Evolutionary conservation across 2,797 vertebrate genomes (phyloP).

Genomic region (Phrynocephalus forsythii): DNA sequence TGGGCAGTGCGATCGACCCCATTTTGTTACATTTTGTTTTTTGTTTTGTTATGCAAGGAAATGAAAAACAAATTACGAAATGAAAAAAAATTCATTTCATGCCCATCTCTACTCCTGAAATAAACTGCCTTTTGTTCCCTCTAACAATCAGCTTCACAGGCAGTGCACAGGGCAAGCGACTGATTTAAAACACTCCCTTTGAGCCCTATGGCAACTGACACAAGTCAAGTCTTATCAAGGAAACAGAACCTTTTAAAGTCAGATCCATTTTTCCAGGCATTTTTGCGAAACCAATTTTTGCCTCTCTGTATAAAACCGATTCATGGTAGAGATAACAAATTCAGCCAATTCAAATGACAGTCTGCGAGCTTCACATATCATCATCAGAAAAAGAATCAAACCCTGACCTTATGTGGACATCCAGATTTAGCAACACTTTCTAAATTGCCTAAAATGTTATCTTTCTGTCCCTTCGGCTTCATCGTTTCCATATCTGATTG

Average conservation of each 20-base stretch:
- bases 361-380: not conserved
- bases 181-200: not conserved
- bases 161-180: not conserved
- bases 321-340: not conserved
- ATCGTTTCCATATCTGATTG: conserved; percentile 25
- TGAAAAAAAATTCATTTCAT: no score
- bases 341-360: not conserved
- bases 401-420: not conserved
- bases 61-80: no score
- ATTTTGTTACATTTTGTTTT: no score
- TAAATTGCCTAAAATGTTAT: not conserved
- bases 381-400: not conserved
- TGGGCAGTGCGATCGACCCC: no score
- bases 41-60: no score
- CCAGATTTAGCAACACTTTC: not conserved
- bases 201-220: no score
- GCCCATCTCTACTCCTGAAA: not conserved
- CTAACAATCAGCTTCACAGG: not conserved
- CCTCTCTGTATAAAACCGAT: not conserved
- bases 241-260: not conserved
- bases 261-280: not conserved
- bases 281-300: conserved; percentile 7
- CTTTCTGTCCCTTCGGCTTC: not conserved
- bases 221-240: not conserved
- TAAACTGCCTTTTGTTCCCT: not conserved